phyloP scores from a whole-genome alignment of 2,888 invertebrate genomes.

The Diploptera punctata region DNA sequence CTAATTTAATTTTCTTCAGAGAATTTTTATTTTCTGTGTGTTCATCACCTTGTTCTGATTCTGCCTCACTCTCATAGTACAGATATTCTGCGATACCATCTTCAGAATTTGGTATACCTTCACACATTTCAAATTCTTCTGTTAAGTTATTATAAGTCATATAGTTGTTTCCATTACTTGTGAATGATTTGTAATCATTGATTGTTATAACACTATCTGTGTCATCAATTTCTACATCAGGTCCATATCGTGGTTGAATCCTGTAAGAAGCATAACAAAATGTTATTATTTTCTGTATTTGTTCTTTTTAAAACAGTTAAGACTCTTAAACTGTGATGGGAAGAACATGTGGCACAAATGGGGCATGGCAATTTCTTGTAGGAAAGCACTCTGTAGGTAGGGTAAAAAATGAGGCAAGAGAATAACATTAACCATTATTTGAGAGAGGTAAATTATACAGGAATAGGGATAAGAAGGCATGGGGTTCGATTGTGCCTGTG shows the following conservation, averaged over 20 bases:
- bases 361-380: no score
- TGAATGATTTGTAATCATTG: constrained; percentile 7
- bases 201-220: constrained; percentile 7
- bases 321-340: no score
- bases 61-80: constrained; percentile 9
- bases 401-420: no score
- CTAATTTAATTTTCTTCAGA: neutral
- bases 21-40: neutral
- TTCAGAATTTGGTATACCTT: neutral
- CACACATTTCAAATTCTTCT: constrained; percentile 13
- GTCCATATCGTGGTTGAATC: constrained; percentile 18
- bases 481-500: no score
- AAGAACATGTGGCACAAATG: no score
- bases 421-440: no score
- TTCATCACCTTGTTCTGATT: neutral
- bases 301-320: no score
- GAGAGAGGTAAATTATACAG: no score
- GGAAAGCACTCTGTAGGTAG: no score
- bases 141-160: neutral
- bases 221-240: constrained; percentile 17
- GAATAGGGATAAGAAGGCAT: no score
- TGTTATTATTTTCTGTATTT: no score
- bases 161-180: neutral
- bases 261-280: no score
- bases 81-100: constrained; percentile 20